A percentile compares a stretch with the other conserved stretches of the same genome.
phyloP scores from a whole-genome alignment of 2,113 vertebrate genomes.

The Crypturellus undulatus region DNA sequence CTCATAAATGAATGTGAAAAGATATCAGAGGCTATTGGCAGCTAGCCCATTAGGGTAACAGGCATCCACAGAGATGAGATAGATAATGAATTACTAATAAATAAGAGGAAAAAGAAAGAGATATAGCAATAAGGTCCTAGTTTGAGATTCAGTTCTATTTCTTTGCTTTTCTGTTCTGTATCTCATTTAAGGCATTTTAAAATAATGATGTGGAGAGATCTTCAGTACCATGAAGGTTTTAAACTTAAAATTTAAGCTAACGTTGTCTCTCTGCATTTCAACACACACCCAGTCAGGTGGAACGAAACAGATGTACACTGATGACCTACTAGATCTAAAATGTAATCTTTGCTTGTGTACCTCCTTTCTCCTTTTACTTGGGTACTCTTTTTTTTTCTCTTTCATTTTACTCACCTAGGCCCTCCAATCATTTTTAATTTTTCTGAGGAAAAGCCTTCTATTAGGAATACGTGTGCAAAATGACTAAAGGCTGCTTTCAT shows the following conservation, averaged over 20 bases:
- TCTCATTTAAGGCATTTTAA: neutral
- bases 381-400: neutral
- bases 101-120: neutral
- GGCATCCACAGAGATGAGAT: neutral
- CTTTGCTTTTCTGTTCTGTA: neutral
- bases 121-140: neutral
- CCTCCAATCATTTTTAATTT: constrained; percentile 6
- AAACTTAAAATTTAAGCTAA: neutral
- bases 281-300: neutral
- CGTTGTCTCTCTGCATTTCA: neutral
- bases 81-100: constrained; percentile 49
- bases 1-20: constrained; percentile 54
- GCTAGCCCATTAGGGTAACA: constrained; percentile 19
- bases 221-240: neutral
- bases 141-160: neutral
- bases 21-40: constrained; percentile 32
- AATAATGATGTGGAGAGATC: neutral
- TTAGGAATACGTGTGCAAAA: neutral
- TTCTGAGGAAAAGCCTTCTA: neutral
- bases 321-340: neutral
- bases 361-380: neutral
- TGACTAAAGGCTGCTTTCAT: neutral
- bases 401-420: neutral
- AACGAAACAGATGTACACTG: neutral
- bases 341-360: neutral